Base-by-base conservation (phyloP, 2,113 vertebrate genomes). In the Bucco capensis region DNA sequence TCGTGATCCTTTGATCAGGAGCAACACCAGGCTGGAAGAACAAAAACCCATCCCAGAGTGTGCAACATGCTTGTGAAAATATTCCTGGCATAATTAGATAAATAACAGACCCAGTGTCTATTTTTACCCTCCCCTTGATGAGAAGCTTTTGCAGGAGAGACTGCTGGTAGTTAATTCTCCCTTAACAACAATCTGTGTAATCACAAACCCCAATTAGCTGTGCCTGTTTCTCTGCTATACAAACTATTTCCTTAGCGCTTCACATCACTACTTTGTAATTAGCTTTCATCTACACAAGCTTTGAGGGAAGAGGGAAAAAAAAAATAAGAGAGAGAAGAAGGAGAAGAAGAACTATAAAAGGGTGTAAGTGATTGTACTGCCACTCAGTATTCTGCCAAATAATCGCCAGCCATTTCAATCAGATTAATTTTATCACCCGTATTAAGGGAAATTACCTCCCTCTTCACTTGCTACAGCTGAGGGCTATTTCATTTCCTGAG, bases 201-300 rank as follows among this genome's bases (percentile, higher is more conserved):
- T 99, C 99, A 99, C 98, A 98, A 97, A 98, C 98, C 98, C 98
- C 98, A 99, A 99, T 99, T 99, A 99, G 98, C 98, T 97, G 96
- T 97, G 98, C 97, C 98, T 98, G 98, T 98, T n/a, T 98, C 98
- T 97, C 94, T 96, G 97, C 97, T 98, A 98, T 98, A 98, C 98
- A 98, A 97, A 98, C 98, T 98, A 98, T 98, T 98, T 98, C 98
- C 98, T 98, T 98, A 97, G 98, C 97, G 96, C 96, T 94, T 97
- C 98, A 98, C 97, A 98, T 98, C 98, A 98, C 98, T 98, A 98
- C 98, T 97, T 98, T 98, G 98, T 99, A 99, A 99, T 99, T 99
- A 99, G 98, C 98, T 98, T 98, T 99, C 98, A 98, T 98, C 98
- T 98, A 98, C 97, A 97, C 95, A 95, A 98, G 98, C 98, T 98